A percentile compares a stretch with the other conserved stretches of the same genome.
phyloP scores from a whole-genome alignment of 1,140 invertebrate species.

The Pogonus chalceus region DNA sequence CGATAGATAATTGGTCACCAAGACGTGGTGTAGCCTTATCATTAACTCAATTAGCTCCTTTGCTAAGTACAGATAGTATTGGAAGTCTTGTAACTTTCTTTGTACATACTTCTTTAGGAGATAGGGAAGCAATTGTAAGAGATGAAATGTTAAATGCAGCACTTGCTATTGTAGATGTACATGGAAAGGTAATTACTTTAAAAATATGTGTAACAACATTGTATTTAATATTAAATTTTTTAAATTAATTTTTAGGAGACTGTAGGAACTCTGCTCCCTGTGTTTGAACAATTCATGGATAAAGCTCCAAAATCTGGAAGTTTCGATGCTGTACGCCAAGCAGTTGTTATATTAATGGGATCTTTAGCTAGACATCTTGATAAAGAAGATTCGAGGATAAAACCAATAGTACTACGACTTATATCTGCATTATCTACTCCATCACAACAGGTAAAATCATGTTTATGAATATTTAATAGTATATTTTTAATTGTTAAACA shows the following conservation, averaged over 20 bases:
- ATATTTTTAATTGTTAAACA: not conserved
- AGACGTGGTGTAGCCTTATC: slow-evolving; percentile 79
- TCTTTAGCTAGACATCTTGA: slow-evolving; percentile 91
- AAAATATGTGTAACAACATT: no score
- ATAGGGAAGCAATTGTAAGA: slow-evolving; percentile 72
- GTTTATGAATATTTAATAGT: not conserved
- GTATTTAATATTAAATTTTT: not conserved
- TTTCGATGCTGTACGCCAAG: slow-evolving; percentile 87
- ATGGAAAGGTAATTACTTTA: slow-evolving; percentile 82
- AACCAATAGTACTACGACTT: slow-evolving; percentile 85
- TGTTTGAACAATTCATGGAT: slow-evolving; percentile 85
- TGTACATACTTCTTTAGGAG: slow-evolving; percentile 76
- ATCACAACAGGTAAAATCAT: slow-evolving; percentile 68
- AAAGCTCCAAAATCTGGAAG: slow-evolving; percentile 81
- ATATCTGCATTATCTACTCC: slow-evolving; percentile 90
- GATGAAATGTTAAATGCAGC: slow-evolving; percentile 88
- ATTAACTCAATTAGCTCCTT: slow-evolving; percentile 60
- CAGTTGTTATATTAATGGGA: slow-evolving; percentile 95
- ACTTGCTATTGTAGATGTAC: slow-evolving; percentile 79
- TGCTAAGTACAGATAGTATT: slow-evolving; percentile 57
- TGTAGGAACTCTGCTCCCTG: slow-evolving; percentile 65
- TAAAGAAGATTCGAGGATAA: slow-evolving; percentile 74
- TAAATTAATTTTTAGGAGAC: slow-evolving; percentile 35
- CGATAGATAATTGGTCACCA: slow-evolving; percentile 79
- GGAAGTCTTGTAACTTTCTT: slow-evolving; percentile 68